Conservation (phyloP, 2,888 invertebrate species). For the Lacanobia oleracea region DNA sequence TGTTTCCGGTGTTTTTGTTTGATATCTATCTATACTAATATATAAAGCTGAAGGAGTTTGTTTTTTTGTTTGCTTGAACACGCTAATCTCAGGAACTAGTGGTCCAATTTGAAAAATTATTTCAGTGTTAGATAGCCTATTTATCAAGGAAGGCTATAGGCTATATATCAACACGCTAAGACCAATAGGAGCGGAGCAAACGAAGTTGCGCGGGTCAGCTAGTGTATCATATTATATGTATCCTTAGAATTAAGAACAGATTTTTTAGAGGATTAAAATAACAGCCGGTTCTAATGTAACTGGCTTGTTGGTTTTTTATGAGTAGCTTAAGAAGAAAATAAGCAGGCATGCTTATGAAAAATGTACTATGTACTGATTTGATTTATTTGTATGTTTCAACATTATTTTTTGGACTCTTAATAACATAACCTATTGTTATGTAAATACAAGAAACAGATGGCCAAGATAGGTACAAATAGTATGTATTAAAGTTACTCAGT, state of each 20-base stretch:
- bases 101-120: too few species aligned
- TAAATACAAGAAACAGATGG: background rate
- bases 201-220: too few species aligned
- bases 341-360: too few species aligned
- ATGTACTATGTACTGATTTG: background rate
- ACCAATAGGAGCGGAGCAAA: too few species aligned
- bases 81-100: too few species aligned
- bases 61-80: too few species aligned
- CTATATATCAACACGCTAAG: too few species aligned
- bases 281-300: background rate
- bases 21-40: too few species aligned
- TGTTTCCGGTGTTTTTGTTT: constrained; percentile 24
- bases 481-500: too few species aligned
- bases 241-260: background rate
- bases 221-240: background rate
- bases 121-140: too few species aligned
- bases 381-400: background rate
- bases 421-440: background rate
- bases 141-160: too few species aligned
- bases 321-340: background rate
- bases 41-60: too few species aligned
- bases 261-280: background rate
- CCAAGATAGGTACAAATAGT: background rate
- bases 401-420: background rate
- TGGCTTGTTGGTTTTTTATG: background rate